Evolutionary conservation across 1,140 invertebrate genomes (phyloP).

Genomic region (Papilio xuthus): DNA sequence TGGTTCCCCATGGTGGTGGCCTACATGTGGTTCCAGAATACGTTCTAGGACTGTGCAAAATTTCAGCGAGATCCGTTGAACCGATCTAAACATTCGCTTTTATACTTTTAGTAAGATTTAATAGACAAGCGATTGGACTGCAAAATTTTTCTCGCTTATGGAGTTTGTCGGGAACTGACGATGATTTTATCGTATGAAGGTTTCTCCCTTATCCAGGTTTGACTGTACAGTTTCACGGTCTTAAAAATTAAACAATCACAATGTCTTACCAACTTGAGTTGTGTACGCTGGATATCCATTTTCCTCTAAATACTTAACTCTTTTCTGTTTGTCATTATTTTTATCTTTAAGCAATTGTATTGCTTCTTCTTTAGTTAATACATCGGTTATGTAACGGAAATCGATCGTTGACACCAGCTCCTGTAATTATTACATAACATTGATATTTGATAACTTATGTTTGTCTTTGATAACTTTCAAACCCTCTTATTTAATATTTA

Average conservation of each 20-base stretch:
- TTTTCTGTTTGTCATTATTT: slow-evolving; percentile 81
- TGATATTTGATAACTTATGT: slow-evolving; percentile 26
- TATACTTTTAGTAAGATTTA: no score
- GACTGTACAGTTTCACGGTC: no score
- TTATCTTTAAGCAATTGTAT: slow-evolving; percentile 86
- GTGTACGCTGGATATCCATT: slow-evolving; percentile 91
- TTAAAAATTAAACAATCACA: background rate
- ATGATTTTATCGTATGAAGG: no score
- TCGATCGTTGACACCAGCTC: slow-evolving; percentile 91
- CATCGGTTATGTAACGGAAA: slow-evolving; percentile 91
- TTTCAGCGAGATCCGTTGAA: no score
- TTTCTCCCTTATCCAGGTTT: no score
- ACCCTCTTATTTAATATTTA: background rate
- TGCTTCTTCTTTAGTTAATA: slow-evolving; percentile 91
- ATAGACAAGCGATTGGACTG: no score
- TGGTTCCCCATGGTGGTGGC: no score
- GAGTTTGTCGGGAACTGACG: no score
- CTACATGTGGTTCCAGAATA: no score
- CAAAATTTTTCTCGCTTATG: no score
- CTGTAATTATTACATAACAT: slow-evolving; percentile 52
- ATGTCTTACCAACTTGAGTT: slow-evolving; percentile 85
- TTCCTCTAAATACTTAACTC: slow-evolving; percentile 82
- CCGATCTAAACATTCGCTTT: no score
- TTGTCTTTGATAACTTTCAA: background rate
- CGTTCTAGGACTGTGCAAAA: no score